A percentile compares a stretch with the other conserved stretches of the same genome.
phyloP scores from a whole-genome alignment of 2,797 vertebrate genomes.

The Steatocranus sp. region DNA sequence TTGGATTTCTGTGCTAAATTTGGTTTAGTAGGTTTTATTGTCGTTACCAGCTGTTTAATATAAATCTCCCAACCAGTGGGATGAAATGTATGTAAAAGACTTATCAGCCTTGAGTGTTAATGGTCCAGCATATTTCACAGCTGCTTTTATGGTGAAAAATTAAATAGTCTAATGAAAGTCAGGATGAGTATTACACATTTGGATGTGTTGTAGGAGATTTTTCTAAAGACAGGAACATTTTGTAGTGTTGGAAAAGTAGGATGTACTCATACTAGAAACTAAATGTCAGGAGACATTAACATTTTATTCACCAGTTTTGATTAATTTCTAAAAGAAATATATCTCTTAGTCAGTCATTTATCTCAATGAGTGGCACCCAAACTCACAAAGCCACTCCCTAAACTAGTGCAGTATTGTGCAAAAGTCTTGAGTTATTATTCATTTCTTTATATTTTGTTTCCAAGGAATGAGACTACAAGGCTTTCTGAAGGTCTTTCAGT shows the following conservation, averaged over 20 bases:
- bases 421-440: neutral
- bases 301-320: neutral
- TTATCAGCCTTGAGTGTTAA: neutral
- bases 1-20: neutral
- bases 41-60: neutral
- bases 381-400: neutral
- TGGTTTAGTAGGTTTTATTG: neutral
- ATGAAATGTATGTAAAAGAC: neutral
- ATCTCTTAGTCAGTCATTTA: neutral
- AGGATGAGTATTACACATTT: neutral
- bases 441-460: neutral
- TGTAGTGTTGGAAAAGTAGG: neutral
- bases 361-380: neutral
- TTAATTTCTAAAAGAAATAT: neutral
- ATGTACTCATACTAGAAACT: neutral
- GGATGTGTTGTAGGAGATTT: neutral
- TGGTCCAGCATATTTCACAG: neutral
- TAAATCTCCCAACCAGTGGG: neutral
- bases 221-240: neutral
- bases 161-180: neutral
- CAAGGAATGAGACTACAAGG: neutral
- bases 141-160: neutral
- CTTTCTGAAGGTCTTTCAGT: neutral
- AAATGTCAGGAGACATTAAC: neutral
- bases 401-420: neutral